These are phyloP conservation scores for Drosophila melanosoma DNA, from an alignment of 2,888 invertebrate species.

Conservation along the genomic window DNA sequence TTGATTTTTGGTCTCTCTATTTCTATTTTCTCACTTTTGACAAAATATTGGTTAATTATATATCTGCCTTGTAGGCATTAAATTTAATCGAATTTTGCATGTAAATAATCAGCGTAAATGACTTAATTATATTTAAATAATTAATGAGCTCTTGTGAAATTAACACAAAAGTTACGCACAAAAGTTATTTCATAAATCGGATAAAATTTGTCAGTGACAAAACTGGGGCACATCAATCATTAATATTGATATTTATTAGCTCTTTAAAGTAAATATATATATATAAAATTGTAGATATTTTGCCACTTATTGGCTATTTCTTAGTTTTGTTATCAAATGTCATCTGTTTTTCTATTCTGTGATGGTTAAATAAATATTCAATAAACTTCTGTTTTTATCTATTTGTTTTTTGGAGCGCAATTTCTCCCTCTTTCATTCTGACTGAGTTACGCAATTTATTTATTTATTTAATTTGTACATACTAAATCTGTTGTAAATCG, in stretches of 20 bases:
- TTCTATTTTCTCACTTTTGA: slow-evolving; percentile 1
- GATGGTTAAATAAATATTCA: background rate
- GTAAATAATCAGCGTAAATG: slow-evolving; percentile 27
- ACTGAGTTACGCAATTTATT: background rate
- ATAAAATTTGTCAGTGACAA: slow-evolving; percentile 14
- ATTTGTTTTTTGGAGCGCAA: background rate
- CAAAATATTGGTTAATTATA: background rate
- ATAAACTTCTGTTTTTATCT: background rate
- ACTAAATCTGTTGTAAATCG: background rate
- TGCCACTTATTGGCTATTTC: background rate
- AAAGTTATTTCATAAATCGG: slow-evolving; percentile 9
- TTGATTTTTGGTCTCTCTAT: background rate
- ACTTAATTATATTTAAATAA: slow-evolving; percentile 14
- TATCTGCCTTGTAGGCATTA: background rate
- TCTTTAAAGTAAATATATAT: background rate
- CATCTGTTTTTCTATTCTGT: background rate
- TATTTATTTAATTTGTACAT: background rate
- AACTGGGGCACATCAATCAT: slow-evolving; percentile 29
- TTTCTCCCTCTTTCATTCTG: background rate
- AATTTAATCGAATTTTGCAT: slow-evolving; percentile 17
- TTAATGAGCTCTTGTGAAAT: slow-evolving; percentile 12
- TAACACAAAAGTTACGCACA: slow-evolving; percentile 17
- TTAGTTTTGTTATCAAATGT: background rate
- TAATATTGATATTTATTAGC: slow-evolving; percentile 19
- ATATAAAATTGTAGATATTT: background rate